Conservation (phyloP, 2,888 invertebrate genomes). For the Drosophila monieri region DNA sequence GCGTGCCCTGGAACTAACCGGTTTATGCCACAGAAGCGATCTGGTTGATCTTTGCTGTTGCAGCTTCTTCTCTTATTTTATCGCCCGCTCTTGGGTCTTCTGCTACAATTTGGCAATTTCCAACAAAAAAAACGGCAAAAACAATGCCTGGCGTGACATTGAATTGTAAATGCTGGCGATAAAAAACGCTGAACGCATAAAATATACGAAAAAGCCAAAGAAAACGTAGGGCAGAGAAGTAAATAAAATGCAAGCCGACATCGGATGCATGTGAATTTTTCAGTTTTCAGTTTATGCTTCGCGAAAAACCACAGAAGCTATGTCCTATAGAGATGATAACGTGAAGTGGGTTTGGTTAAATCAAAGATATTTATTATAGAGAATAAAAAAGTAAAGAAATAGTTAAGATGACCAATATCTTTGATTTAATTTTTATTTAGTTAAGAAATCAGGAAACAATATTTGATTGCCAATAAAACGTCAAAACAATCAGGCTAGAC, state of each 20-base stretch:
- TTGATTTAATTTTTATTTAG: too few relatives aligned
- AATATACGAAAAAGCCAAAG: slow-evolving; percentile 25
- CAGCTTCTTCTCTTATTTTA: slow-evolving; percentile 22
- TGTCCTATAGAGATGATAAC: slow-evolving; percentile 12
- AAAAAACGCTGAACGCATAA: slow-evolving; percentile 44
- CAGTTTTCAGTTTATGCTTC: slow-evolving; percentile 10
- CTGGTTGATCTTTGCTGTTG: slow-evolving; percentile 23
- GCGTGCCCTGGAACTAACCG: slow-evolving; percentile 57
- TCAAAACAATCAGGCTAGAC: not conserved
- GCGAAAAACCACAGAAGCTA: slow-evolving; percentile 11
- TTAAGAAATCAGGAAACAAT: not conserved
- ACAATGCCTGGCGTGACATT: slow-evolving; percentile 60
- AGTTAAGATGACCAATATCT: too few relatives aligned
- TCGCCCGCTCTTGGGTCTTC: slow-evolving; percentile 3
- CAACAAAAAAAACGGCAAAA: slow-evolving; percentile 19
- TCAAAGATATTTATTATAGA: not conserved
- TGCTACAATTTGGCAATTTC: slow-evolving; percentile 42
- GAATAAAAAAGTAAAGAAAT: not conserved
- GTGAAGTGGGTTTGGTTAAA: not conserved
- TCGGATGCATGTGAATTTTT: slow-evolving; percentile 54
- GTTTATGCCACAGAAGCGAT: slow-evolving; percentile 44
- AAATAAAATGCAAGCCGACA: slow-evolving; percentile 45
- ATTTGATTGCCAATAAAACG: not conserved
- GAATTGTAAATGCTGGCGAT: slow-evolving; percentile 66
- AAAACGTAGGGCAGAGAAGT: slow-evolving; percentile 28